A percentile compares a stretch with the other conserved stretches of the same genome.
phyloP scores from a whole-genome alignment of 2,797 vertebrate species.

The Crypturellus tataupa region DNA sequence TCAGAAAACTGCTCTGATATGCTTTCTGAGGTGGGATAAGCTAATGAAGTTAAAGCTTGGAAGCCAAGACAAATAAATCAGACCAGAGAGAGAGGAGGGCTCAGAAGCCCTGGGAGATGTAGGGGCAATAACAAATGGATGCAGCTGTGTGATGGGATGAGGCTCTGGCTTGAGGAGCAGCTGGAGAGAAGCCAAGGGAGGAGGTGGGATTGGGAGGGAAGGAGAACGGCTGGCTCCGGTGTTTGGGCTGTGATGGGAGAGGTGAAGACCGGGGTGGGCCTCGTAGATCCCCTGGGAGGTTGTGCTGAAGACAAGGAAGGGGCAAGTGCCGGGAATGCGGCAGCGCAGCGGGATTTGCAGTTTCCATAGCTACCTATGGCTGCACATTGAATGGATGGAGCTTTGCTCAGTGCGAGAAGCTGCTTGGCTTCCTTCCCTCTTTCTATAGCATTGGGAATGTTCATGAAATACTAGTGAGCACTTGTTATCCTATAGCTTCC shows the following conservation, averaged over 20 bases:
- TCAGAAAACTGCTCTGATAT: conserved; percentile 40
- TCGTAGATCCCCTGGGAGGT: neutral
- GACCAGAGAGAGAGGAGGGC: neutral
- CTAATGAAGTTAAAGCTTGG: conserved; percentile 44
- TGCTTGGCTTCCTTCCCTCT: neutral
- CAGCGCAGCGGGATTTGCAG: neutral
- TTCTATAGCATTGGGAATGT: neutral
- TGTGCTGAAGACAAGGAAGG: neutral
- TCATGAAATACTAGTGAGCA: neutral
- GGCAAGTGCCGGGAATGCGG: neutral
- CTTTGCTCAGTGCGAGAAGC: neutral
- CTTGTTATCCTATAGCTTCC: neutral
- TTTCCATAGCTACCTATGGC: conserved; percentile 41
- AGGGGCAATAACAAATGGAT: conserved; percentile 13
- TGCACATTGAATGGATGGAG: neutral
- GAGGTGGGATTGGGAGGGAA: neutral
- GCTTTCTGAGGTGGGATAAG: conserved; percentile 9
- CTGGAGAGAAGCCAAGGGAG: neutral
- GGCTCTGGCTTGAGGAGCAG: neutral
- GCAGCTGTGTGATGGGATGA: neutral
- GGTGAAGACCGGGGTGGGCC: neutral
- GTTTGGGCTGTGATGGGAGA: neutral
- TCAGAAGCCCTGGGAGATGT: neutral
- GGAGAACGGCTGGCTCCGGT: neutral
- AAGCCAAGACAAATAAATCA: conserved; percentile 46